phyloP scores from a whole-genome alignment of 2,888 invertebrate species.

The Plagiodera versicolora region DNA sequence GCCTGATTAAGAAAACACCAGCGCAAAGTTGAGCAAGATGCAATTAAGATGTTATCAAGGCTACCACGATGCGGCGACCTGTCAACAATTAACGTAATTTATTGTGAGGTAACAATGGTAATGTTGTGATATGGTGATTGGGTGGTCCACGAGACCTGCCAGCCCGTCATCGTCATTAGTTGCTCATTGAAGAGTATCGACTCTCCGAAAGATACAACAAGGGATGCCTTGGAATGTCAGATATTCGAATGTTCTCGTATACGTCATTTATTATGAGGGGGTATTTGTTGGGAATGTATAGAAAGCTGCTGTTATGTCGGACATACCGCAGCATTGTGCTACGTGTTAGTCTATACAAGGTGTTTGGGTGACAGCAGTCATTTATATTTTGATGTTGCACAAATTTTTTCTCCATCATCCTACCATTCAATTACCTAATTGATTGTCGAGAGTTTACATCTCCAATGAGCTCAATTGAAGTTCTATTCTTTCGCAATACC shows the following conservation, averaged over 20 bases:
- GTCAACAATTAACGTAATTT: conserved; percentile 58
- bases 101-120: conserved; percentile 56
- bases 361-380: no score
- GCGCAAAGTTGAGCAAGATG: conserved; percentile 52
- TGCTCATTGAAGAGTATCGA: conserved; percentile 51
- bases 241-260: conserved; percentile 33
- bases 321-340: no score
- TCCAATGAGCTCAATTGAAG: no score
- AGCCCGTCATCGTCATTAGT: conserved; percentile 55
- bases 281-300: conserved; percentile 29
- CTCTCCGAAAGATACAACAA: conserved; percentile 29
- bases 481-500: no score
- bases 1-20: conserved; percentile 52
- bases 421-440: no score
- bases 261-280: conserved; percentile 37
- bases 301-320: background rate
- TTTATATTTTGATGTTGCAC: no score
- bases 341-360: no score
- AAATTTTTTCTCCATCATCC: no score
- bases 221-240: conserved; percentile 31
- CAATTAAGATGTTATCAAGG: conserved; percentile 57
- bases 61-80: conserved; percentile 53
- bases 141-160: conserved; percentile 49
- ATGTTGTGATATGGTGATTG: conserved; percentile 56
- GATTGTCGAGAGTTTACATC: no score